A percentile compares a stretch with the other conserved stretches of the same genome.
Evolutionary conservation across 1,140 invertebrate species (phyloP).

Genomic region (Trypoxylus dichotomus): DNA sequence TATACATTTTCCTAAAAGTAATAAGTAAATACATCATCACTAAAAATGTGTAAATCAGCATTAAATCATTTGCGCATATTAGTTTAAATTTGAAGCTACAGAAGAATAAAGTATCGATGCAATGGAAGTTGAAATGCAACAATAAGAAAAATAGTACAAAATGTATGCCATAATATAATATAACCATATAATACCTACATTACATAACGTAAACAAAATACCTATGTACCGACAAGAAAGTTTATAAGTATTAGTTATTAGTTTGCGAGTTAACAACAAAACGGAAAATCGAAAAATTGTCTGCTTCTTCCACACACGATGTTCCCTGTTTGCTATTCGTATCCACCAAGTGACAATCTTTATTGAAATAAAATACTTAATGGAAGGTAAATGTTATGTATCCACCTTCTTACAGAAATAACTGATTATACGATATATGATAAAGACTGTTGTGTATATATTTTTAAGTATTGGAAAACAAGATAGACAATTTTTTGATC

Average conservation of each 20-base stretch:
- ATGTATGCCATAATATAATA: conserved; percentile 7
- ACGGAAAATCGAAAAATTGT: background rate
- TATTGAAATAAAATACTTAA: background rate
- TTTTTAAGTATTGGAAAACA: background rate
- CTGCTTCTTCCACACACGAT: background rate
- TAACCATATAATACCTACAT: background rate
- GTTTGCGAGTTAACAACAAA: background rate
- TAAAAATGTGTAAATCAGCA: no score
- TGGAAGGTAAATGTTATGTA: no score
- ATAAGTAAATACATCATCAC: no score
- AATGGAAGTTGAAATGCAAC: background rate
- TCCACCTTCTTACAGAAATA: background rate
- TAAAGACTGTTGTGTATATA: background rate
- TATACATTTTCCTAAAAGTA: no score
- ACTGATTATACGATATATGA: background rate
- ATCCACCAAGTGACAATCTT: background rate
- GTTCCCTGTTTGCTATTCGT: background rate
- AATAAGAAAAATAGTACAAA: conserved; percentile 8
- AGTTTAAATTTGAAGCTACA: no score
- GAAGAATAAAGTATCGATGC: background rate
- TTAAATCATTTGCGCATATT: no score
- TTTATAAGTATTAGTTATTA: background rate
- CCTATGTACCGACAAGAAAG: background rate
- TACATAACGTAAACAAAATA: background rate
- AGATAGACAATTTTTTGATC: background rate